These are phyloP conservation scores for Cydia strobilella DNA, from an alignment of 1,140 invertebrate species.

Conservation along the genomic window DNA sequence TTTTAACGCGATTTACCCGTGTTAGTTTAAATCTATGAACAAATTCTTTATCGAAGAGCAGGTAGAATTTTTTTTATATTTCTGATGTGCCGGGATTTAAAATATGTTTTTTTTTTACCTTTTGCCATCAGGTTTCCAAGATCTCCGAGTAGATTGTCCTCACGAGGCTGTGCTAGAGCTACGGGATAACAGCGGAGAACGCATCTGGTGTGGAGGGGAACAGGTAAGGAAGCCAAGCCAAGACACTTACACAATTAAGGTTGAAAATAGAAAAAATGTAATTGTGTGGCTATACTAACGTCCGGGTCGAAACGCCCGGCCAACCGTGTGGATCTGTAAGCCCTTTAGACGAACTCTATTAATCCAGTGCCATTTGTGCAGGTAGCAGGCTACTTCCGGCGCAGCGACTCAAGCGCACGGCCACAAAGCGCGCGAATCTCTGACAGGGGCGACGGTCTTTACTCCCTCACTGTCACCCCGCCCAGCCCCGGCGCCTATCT, in stretches of 20 bases:
- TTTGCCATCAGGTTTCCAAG: constrained; percentile 77
- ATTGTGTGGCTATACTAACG: no score
- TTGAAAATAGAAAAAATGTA: no score
- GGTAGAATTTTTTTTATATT: no score
- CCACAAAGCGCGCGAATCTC: constrained; percentile 80
- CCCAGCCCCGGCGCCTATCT: constrained; percentile 81
- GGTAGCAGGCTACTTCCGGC: constrained; percentile 64
- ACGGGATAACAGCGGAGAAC: constrained; percentile 61
- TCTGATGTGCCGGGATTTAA: no score
- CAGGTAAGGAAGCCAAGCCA: constrained; percentile 54
- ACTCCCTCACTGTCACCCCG: constrained; percentile 81
- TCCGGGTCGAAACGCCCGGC: no score
- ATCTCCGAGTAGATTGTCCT: constrained; percentile 75
- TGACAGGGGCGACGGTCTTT: constrained; percentile 83
- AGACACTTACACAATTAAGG: no score
- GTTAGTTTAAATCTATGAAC: no score
- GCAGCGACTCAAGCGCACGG: constrained; percentile 74
- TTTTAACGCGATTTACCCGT: no score
- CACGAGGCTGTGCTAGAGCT: constrained; percentile 71
- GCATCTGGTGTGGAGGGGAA: constrained; percentile 70
- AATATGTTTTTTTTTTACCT: not conserved
- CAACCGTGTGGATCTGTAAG: no score
- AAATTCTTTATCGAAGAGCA: no score
- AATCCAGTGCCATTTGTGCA: constrained; percentile 37
- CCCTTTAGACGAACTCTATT: no score